These are phyloP conservation scores for Pelvicachromis taeniatus DNA, from an alignment of 2,113 vertebrate genomes.

Conservation along the genomic window DNA sequence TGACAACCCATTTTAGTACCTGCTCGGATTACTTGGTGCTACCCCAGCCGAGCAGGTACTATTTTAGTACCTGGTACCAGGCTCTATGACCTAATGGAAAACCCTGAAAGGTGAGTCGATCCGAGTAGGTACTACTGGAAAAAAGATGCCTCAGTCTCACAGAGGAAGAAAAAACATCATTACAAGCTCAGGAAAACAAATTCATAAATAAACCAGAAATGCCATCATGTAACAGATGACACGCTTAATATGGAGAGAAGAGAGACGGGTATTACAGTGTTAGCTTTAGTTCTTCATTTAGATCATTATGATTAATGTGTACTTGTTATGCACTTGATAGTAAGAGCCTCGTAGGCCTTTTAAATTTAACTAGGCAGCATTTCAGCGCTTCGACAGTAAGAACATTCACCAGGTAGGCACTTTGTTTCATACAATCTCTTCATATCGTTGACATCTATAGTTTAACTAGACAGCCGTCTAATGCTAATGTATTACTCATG, in stretches of 20 bases:
- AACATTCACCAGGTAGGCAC: background rate
- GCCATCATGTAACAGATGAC: background rate
- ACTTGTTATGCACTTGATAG: background rate
- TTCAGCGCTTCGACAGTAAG: background rate
- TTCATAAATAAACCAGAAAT: background rate
- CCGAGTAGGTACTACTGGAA: background rate
- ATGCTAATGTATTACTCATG: background rate
- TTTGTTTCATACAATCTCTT: background rate
- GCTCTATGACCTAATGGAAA: background rate
- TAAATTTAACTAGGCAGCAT: background rate
- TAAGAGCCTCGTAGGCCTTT: background rate
- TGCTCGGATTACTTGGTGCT: background rate
- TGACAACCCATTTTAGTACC: background rate
- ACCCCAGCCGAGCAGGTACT: fast-evolving
- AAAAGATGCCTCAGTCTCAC: background rate
- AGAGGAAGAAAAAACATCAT: background rate
- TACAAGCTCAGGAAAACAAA: background rate
- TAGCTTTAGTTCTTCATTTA: background rate
- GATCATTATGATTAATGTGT: background rate
- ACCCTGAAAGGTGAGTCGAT: fast-evolving
- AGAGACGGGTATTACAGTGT: fast-evolving
- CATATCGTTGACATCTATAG: too few species aligned
- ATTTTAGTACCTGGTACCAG: background rate
- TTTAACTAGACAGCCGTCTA: background rate
- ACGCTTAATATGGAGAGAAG: background rate